Evolutionary conservation across 2,888 invertebrate species (phyloP).

Genomic region (Mesorhabditis sp.): DNA sequence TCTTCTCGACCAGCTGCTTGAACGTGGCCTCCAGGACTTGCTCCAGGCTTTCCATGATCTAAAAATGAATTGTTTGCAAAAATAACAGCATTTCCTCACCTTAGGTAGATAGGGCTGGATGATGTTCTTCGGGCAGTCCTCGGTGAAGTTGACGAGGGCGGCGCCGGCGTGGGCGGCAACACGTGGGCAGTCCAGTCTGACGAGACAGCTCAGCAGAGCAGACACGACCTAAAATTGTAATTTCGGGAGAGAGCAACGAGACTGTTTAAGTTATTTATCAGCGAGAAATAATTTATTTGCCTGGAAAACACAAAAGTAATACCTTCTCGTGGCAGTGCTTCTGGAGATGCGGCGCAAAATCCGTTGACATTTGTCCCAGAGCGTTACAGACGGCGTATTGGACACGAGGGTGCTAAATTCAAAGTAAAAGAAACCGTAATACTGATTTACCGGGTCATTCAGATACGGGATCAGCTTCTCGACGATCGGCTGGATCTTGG

Average conservation of each 20-base stretch:
- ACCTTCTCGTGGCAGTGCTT: conserved; percentile 93
- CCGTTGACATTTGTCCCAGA: conserved; percentile 95
- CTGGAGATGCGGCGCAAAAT: conserved; percentile 92
- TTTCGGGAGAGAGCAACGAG: too few relatives aligned
- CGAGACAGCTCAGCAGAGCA: conserved; percentile 79
- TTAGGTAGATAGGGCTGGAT: conserved; percentile 83
- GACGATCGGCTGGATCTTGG: conserved; percentile 85
- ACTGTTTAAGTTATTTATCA: neutral
- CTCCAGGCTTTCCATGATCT: conserved; percentile 83
- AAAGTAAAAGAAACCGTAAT: neutral
- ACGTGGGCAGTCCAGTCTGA: conserved; percentile 84
- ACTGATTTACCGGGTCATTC: conserved; percentile 72
- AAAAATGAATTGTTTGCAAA: neutral
- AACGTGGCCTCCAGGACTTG: conserved; percentile 84
- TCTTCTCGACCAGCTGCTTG: conserved; percentile 82
- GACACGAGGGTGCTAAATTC: conserved; percentile 78
- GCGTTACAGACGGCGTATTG: conserved; percentile 97
- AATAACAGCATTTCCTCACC: neutral
- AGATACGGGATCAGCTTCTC: conserved; percentile 81
- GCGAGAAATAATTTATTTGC: neutral
- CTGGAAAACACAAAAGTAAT: conserved; percentile 8
- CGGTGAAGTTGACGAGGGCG: conserved; percentile 96
- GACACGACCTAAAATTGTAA: conserved; percentile 70
- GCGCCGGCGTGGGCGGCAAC: conserved; percentile 88
- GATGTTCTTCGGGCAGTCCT: conserved; percentile 87